Evolutionary conservation across 2,797 vertebrate species (phyloP).

Genomic region (Cygnus olor): DNA sequence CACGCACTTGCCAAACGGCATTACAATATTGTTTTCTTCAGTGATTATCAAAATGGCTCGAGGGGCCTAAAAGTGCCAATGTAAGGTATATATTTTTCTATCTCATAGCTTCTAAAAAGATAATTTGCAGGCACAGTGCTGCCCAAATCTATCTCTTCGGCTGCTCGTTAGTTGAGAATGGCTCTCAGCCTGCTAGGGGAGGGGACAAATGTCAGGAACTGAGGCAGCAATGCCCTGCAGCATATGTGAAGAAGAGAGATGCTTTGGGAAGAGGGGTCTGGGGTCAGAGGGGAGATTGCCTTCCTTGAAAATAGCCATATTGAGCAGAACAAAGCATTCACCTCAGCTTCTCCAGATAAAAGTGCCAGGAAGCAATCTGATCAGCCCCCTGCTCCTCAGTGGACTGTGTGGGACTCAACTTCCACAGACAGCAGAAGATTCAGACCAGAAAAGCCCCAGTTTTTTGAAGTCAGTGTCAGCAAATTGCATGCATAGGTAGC

Average conservation of each 20-base stretch:
- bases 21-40: not conserved
- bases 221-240: not conserved
- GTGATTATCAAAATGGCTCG: not conserved
- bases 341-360: not conserved
- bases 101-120: not conserved
- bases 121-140: slow-evolving; percentile 3
- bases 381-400: not conserved
- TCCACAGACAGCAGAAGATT: not conserved
- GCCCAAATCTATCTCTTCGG: not conserved
- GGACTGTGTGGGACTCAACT: slow-evolving; percentile 8
- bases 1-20: not conserved
- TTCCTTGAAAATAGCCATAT: not conserved
- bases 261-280: not conserved
- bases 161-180: not conserved
- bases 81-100: not conserved
- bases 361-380: not conserved
- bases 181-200: not conserved
- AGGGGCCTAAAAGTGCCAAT: not conserved
- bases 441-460: not conserved
- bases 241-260: not conserved
- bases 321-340: not conserved
- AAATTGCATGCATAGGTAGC: not conserved
- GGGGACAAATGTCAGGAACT: not conserved
- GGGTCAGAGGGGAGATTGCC: not conserved
- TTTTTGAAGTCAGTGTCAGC: not conserved